Evolutionary conservation across 2,113 vertebrate species (phyloP).

Genomic region (Ariopsis seemanni): DNA sequence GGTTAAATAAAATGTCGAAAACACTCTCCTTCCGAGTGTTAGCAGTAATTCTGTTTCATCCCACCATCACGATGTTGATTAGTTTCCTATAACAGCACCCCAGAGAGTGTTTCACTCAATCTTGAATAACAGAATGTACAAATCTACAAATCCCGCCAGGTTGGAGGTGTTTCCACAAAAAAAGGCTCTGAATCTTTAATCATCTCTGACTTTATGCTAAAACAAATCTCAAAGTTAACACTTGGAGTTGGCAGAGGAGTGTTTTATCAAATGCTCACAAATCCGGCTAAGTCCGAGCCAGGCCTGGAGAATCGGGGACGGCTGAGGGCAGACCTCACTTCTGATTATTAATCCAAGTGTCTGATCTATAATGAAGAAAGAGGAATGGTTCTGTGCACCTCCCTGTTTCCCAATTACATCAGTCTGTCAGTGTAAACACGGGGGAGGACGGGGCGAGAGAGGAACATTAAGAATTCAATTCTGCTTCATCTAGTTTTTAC

Average conservation of each 20-base stretch:
- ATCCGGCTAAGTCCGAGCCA: background rate
- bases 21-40: background rate
- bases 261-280: background rate
- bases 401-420: slow-evolving; percentile 69
- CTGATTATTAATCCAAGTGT: slow-evolving; percentile 47
- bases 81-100: background rate
- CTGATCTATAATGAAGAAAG: slow-evolving; percentile 56
- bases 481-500: slow-evolving; percentile 48
- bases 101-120: background rate
- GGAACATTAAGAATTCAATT: slow-evolving; percentile 67
- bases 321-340: slow-evolving; percentile 8
- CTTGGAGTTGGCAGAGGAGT: background rate
- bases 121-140: no score
- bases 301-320: background rate
- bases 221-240: background rate
- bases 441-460: slow-evolving; percentile 8
- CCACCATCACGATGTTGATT: background rate
- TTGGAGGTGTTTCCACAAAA: background rate
- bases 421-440: slow-evolving; percentile 60
- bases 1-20: no score
- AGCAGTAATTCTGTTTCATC: background rate
- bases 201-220: background rate
- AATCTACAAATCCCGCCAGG: background rate
- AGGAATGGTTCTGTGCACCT: slow-evolving; percentile 55
- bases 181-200: background rate